Conservation (phyloP, 2,797 vertebrate genomes). For the Poecilia picta region DNA sequence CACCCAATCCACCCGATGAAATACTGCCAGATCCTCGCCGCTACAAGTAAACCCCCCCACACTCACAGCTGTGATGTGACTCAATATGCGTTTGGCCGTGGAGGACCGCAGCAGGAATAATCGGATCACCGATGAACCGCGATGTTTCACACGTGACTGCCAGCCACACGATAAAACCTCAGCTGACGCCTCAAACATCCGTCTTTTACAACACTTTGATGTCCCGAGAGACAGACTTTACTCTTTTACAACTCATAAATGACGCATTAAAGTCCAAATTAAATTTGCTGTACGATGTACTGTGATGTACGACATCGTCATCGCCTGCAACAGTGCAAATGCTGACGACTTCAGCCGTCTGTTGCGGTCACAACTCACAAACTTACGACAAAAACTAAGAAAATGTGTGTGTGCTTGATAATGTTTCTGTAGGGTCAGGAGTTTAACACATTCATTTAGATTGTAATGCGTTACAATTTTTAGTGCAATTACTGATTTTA, state of each 20-base stretch:
- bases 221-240: constrained; percentile 5
- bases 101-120: constrained; percentile 57
- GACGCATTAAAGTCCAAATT: not conserved
- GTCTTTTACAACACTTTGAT: constrained; percentile 30
- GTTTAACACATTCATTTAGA: too few relatives aligned
- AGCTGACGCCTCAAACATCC: constrained; percentile 35
- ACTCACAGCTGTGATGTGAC: constrained; percentile 69
- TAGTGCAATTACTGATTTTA: too few relatives aligned
- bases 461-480: too few relatives aligned
- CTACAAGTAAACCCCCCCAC: constrained; percentile 33
- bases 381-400: not conserved
- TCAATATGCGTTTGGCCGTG: constrained; percentile 60
- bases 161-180: constrained; percentile 61
- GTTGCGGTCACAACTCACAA: not conserved
- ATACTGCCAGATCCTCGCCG: constrained; percentile 10
- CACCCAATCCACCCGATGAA: too few relatives aligned
- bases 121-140: constrained; percentile 66
- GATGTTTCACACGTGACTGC: constrained; percentile 62
- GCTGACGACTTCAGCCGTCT: not conserved
- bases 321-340: not conserved
- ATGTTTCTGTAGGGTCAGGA: not conserved
- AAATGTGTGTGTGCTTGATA: not conserved
- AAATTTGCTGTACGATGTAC: not conserved
- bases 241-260: constrained; percentile 10
- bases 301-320: not conserved